These are phyloP conservation scores for Hemaris fuciformis DNA, from an alignment of 2,888 invertebrate genomes.

Conservation along the genomic window DNA sequence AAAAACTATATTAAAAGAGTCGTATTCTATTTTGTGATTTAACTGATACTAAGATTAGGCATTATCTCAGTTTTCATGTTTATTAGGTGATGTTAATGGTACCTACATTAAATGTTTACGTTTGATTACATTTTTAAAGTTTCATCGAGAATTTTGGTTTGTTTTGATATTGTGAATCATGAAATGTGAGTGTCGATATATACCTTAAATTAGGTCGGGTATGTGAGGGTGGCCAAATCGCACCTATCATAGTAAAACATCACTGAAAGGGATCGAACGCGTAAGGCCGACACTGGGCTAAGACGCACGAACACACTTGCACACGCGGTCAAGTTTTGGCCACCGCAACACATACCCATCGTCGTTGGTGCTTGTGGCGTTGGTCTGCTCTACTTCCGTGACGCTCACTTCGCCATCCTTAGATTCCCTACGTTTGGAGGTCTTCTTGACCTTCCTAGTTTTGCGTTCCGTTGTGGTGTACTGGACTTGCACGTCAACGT, in stretches of 20 bases:
- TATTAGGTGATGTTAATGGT: too few species aligned
- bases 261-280: constrained; percentile 52
- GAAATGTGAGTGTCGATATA: constrained; percentile 32
- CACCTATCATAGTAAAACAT: constrained; percentile 45
- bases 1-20: not conserved
- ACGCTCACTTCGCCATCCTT: constrained; percentile 90
- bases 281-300: constrained; percentile 60
- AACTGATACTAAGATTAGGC: too few species aligned
- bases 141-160: not conserved
- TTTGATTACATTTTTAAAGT: not conserved
- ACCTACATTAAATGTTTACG: too few species aligned
- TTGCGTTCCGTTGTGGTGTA: constrained; percentile 93
- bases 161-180: not conserved
- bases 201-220: constrained; percentile 80
- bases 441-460: constrained; percentile 94
- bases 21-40: not conserved
- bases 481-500: constrained; percentile 94
- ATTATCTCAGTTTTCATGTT: too few species aligned
- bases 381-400: constrained; percentile 88
- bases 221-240: constrained; percentile 78
- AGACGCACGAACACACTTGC: constrained; percentile 46
- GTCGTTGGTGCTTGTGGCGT: constrained; percentile 84
- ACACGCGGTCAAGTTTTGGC: constrained; percentile 66
- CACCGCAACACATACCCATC: constrained; percentile 93
- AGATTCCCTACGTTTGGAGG: constrained; percentile 89